phyloP scores from a whole-genome alignment of 2,797 vertebrate genomes.

The Monodelphis domestica region DNA sequence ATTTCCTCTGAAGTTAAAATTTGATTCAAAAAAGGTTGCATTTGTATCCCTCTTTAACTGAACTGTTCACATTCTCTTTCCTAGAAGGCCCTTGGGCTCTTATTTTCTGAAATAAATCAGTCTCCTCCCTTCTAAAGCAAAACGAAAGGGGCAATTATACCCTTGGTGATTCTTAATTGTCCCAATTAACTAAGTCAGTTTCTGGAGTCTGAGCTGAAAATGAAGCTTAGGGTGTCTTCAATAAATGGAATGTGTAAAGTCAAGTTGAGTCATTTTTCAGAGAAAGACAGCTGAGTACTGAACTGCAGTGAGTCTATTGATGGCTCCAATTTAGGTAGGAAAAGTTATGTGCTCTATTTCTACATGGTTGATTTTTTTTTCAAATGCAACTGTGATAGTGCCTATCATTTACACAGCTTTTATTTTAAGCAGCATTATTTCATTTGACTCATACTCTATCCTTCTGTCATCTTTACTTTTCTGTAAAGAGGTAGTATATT shows the following conservation, averaged over 20 bases:
- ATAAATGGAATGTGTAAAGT: constrained; percentile 70
- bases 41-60: constrained; percentile 34
- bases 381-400: constrained; percentile 5
- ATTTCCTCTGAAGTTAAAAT: constrained; percentile 23
- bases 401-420: constrained; percentile 14
- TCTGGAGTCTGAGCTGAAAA: constrained; percentile 73
- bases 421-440: constrained; percentile 21
- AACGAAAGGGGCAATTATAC: constrained; percentile 77
- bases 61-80: constrained; percentile 57
- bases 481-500: too few relatives aligned
- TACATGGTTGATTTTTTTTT: constrained; percentile 12
- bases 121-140: constrained; percentile 60
- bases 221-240: constrained; percentile 60
- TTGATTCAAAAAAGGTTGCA: constrained; percentile 39
- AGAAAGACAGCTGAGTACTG: constrained; percentile 34
- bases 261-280: constrained; percentile 43
- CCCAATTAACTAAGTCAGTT: constrained; percentile 74
- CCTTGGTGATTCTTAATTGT: constrained; percentile 76
- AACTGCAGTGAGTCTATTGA: constrained; percentile 31
- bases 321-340: constrained; percentile 36
- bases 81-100: constrained; percentile 54
- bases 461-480: neutral
- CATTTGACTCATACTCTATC: constrained; percentile 13
- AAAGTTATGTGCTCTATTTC: constrained; percentile 28
- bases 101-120: constrained; percentile 77